These are phyloP conservation scores for Dioctria linearis DNA, from an alignment of 2,888 invertebrate species.

Conservation along the genomic window DNA sequence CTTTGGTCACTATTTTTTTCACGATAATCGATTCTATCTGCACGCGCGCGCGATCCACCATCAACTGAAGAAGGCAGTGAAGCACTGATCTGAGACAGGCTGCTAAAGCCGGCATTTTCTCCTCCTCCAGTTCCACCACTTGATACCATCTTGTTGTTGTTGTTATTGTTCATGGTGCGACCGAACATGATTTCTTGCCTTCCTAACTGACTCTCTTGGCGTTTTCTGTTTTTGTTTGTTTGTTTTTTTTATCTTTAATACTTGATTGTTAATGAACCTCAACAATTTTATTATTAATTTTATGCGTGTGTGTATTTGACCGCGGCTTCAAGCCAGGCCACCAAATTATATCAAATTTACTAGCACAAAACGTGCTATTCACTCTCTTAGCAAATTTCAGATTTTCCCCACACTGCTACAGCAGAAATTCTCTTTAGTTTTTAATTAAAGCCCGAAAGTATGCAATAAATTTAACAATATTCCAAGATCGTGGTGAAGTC, in stretches of 20 bases:
- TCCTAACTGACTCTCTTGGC: not conserved
- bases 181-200: slow-evolving; percentile 34
- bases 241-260: too few species aligned
- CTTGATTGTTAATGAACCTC: slow-evolving; percentile 1
- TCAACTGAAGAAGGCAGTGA: slow-evolving; percentile 65
- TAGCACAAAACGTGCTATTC: not conserved
- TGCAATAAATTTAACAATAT: not conserved
- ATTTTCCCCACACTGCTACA: not conserved
- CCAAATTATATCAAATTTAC: not conserved
- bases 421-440: not conserved
- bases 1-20: slow-evolving; percentile 51
- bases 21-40: slow-evolving; percentile 63
- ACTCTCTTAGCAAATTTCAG: not conserved
- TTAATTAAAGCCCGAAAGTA: slow-evolving; percentile 13
- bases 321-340: not conserved
- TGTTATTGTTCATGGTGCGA: slow-evolving; percentile 16
- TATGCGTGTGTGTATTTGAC: slow-evolving; percentile 6
- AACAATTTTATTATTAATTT: slow-evolving; percentile 2
- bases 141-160: slow-evolving; percentile 37
- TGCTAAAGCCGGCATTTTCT: slow-evolving; percentile 63
- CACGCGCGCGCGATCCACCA: slow-evolving; percentile 69
- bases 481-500: too few species aligned
- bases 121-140: slow-evolving; percentile 61
- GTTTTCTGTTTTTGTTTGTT: too few species aligned
- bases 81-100: slow-evolving; percentile 58